phyloP scores from a whole-genome alignment of 2,113 vertebrate species.

The Pterocles gutturalis region DNA sequence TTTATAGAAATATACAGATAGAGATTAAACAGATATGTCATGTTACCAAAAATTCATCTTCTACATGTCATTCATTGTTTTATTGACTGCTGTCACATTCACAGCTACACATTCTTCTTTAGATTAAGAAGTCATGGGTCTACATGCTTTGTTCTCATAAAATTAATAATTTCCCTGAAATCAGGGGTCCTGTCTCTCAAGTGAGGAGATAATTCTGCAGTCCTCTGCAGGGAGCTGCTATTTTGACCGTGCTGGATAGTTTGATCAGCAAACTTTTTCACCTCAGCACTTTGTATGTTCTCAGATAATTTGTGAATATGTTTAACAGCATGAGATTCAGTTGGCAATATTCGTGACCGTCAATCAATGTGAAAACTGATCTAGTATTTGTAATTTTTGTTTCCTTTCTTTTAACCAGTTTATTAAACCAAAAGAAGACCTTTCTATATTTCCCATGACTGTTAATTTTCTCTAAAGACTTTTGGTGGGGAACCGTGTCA shows the following conservation, averaged over 20 bases:
- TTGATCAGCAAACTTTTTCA: neutral
- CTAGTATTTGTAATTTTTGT: neutral
- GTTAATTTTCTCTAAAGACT: neutral
- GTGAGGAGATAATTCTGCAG: neutral
- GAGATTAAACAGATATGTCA: neutral
- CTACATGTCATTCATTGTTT: neutral
- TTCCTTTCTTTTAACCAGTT: neutral
- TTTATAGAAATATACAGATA: neutral
- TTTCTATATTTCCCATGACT: neutral
- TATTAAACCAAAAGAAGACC: neutral
- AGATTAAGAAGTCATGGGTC: neutral
- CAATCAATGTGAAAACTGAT: neutral
- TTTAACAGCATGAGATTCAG: neutral
- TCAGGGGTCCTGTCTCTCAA: neutral
- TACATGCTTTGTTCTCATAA: neutral
- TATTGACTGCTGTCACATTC: neutral
- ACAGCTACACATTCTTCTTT: neutral
- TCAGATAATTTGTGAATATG: neutral
- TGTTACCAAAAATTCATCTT: neutral
- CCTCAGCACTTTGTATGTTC: neutral
- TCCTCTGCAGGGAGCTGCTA: neutral
- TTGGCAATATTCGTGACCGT: neutral
- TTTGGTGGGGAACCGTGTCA: neutral
- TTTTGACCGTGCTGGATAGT: neutral
- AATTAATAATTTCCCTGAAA: neutral